A percentile compares a stretch with the other conserved stretches of the same genome.
Conservation (phyloP, 2,888 invertebrate species). For the Tromatobia lineatoria region DNA sequence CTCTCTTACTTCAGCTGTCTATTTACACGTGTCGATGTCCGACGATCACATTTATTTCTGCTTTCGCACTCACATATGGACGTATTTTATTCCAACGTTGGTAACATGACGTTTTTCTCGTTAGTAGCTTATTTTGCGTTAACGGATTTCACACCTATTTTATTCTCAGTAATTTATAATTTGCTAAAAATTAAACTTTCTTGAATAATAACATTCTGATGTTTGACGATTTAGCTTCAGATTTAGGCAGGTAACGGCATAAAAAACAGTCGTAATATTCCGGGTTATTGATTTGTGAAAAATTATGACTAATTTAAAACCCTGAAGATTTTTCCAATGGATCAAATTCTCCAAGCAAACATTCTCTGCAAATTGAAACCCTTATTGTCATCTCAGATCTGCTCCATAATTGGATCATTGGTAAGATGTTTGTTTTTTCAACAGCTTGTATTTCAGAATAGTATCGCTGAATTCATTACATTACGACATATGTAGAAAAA, state of each 20-base stretch:
- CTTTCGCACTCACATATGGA: conserved; percentile 56
- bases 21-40: conserved; percentile 64
- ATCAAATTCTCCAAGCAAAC: background rate
- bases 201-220: background rate
- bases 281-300: background rate
- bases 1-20: conserved; percentile 26
- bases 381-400: too few species aligned
- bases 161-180: conserved; percentile 16
- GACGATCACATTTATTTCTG: conserved; percentile 62
- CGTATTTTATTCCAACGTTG: conserved; percentile 52
- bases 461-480: too few species aligned
- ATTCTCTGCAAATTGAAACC: too few species aligned
- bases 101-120: conserved; percentile 50
- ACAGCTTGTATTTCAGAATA: too few species aligned
- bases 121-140: background rate
- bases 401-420: background rate
- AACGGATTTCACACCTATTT: background rate
- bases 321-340: conserved; percentile 21
- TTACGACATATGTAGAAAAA: too few species aligned
- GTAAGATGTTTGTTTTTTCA: background rate
- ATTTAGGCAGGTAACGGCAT: conserved; percentile 12
- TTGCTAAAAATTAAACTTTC: background rate
- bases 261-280: background rate
- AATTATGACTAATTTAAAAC: conserved; percentile 21
- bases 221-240: background rate